A percentile compares a stretch with the other conserved stretches of the same genome.
phyloP scores from a whole-genome alignment of 2,888 invertebrate genomes.

The Ctena decussata region DNA sequence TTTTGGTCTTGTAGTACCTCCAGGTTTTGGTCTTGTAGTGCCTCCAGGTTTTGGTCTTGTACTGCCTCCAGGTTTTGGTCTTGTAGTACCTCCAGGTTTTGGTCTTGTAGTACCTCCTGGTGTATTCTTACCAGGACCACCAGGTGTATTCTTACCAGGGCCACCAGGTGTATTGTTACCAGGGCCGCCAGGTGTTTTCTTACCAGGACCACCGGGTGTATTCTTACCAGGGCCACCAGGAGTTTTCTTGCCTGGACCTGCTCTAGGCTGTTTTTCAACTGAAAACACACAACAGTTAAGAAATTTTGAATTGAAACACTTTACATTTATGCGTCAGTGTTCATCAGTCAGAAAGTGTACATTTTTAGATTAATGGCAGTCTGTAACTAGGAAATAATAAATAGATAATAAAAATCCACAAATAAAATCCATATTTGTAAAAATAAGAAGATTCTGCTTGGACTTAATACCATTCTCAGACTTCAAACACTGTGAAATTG shows the following conservation, averaged over 20 bases:
- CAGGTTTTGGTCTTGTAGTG: constrained; percentile 26
- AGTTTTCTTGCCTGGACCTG: background rate
- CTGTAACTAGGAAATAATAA: too few relatives aligned
- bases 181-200: too few relatives aligned
- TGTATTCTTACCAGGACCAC: constrained; percentile 24
- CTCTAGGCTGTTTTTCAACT: constrained; percentile 16
- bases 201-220: constrained; percentile 20
- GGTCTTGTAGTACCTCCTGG: constrained; percentile 38
- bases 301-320: too few relatives aligned
- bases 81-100: constrained; percentile 22
- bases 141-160: background rate
- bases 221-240: background rate
- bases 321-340: too few relatives aligned
- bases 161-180: background rate
- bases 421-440: too few relatives aligned
- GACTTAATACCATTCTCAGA: too few relatives aligned
- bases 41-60: constrained; percentile 35
- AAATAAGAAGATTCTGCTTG: too few relatives aligned
- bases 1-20: constrained; percentile 29
- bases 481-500: too few relatives aligned
- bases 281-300: too few relatives aligned
- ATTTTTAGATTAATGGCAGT: too few relatives aligned
- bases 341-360: too few relatives aligned
- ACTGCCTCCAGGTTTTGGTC: constrained; percentile 43
- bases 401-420: too few relatives aligned